Percentiles rank a stretch among this genome's conserved stretches.
Evolutionary conservation across 2,888 invertebrate genomes (phyloP).

Genomic region (Drosophila neonasuta): DNA sequence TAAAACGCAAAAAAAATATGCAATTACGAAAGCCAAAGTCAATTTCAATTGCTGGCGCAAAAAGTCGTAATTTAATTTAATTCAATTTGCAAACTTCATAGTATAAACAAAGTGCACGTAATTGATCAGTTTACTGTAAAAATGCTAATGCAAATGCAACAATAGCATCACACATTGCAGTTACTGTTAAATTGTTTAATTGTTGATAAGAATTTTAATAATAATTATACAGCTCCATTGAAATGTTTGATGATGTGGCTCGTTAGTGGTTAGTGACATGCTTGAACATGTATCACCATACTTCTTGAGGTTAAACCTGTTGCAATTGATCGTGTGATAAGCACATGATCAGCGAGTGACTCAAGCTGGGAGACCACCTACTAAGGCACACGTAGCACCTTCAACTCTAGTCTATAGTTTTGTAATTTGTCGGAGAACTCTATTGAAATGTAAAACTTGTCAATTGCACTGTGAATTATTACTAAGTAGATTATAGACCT

Average conservation of each 20-base stretch:
- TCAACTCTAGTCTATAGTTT: not conserved
- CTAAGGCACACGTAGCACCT: slow-evolving; percentile 4
- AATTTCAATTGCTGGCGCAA: slow-evolving; percentile 9
- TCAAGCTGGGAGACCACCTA: slow-evolving; percentile 16
- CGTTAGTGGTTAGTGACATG: not conserved
- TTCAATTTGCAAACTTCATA: slow-evolving; percentile 8
- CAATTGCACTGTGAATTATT: slow-evolving; percentile 40
- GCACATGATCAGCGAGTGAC: slow-evolving; percentile 4
- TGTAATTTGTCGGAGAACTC: slow-evolving; percentile 35
- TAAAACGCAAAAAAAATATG: not conserved
- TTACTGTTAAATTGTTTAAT: not conserved
- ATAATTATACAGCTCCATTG: not conserved
- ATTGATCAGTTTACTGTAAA: slow-evolving; percentile 7
- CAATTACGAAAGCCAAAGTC: slow-evolving; percentile 3
- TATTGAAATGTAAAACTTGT: slow-evolving; percentile 43
- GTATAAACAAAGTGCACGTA: not conserved
- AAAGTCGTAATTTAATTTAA: slow-evolving; percentile 15
- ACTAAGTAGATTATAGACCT: slow-evolving; percentile 26
- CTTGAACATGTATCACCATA: not conserved
- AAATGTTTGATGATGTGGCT: slow-evolving; percentile 8
- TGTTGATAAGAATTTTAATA: slow-evolving; percentile 17
- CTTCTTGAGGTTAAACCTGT: not conserved
- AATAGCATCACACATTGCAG: not conserved
- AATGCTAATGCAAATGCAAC: slow-evolving; percentile 2
- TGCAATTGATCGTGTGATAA: slow-evolving; percentile 26